Evolutionary conservation across 1,140 invertebrate genomes (phyloP), one percentile per base, ranked within the genome.

Genomic region (Mactra quadrangularis): DNA sequence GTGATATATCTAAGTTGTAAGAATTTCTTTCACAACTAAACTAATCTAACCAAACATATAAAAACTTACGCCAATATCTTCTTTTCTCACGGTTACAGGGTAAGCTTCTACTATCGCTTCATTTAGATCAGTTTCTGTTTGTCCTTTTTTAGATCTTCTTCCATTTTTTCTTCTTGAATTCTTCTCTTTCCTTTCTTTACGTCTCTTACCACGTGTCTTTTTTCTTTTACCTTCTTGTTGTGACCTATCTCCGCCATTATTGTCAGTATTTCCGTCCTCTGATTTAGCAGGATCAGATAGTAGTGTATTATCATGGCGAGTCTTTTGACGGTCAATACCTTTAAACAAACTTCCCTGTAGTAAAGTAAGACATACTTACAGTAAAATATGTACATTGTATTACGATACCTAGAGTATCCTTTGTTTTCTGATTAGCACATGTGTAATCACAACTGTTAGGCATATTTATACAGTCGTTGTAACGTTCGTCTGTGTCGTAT

Each of bases 161-260:
- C 62, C 84, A 72, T 84, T 81, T 68, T 88, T 88, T 31, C 66
- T 84, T 6, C 71, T 84, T 33, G 64, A 70, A 41, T 83, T 86
- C 13, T 85, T 85, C n/a, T 59, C 38, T 29, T 83, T 82, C 29
- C 47, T 85, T 55, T 83, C 75, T 64, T 72, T 81, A 45, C 47
- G 72, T 72, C 62, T 83, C 33, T 64, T 83, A 81, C 66, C 35
- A 66, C 57, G 41, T 11, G 50, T 68, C 41, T 68, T 68, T 17
- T 68, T 68, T 1, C 27, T 50, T 31, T 68, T n/a, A 3, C 25
- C 45, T 35, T 31, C 29, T 17, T 45, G 45, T 11, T n/a, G 38
- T 1, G 29, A 41, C 2, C 25, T 60, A 19, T 59, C 35, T 3
- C 55, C 52, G 15, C 29, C 25, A 17, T 35, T 38, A 53, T 79